Evolutionary conservation across 2,113 vertebrate species (phyloP).

Genomic region (Strix aluco): DNA sequence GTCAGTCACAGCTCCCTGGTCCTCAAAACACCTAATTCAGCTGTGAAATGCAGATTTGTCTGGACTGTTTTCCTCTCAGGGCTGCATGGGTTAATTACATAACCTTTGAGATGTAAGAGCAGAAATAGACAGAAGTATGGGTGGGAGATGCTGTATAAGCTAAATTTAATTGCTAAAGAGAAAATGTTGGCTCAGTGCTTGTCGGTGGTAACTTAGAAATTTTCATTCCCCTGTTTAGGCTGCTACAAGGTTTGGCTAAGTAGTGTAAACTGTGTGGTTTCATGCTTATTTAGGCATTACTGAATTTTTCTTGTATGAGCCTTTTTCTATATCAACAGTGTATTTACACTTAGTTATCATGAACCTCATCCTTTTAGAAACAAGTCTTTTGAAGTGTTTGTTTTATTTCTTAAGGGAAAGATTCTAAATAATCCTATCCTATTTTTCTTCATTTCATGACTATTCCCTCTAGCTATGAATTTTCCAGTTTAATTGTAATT

Average conservation of each 20-base stretch:
- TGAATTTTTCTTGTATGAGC: neutral
- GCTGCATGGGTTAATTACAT: neutral
- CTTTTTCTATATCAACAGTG: neutral
- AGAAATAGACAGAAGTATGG: neutral
- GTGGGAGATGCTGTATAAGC: neutral
- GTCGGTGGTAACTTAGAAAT: neutral
- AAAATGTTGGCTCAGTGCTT: neutral
- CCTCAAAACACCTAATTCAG: neutral
- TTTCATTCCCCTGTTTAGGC: neutral
- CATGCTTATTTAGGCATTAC: neutral
- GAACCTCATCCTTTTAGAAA: neutral
- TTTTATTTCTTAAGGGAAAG: neutral
- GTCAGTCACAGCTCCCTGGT: neutral
- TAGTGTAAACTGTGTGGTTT: neutral
- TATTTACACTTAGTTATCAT: neutral
- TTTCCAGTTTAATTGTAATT: neutral
- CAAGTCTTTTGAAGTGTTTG: neutral
- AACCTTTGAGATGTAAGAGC: neutral
- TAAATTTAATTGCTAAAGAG: neutral
- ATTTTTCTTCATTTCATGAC: neutral
- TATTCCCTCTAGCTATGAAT: neutral
- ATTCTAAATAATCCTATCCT: neutral
- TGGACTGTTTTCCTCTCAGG: neutral
- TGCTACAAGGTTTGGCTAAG: neutral
- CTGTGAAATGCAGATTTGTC: neutral